Evolutionary conservation across 2,113 vertebrate species (phyloP).

Genomic region (Pseudopodoces humilis): DNA sequence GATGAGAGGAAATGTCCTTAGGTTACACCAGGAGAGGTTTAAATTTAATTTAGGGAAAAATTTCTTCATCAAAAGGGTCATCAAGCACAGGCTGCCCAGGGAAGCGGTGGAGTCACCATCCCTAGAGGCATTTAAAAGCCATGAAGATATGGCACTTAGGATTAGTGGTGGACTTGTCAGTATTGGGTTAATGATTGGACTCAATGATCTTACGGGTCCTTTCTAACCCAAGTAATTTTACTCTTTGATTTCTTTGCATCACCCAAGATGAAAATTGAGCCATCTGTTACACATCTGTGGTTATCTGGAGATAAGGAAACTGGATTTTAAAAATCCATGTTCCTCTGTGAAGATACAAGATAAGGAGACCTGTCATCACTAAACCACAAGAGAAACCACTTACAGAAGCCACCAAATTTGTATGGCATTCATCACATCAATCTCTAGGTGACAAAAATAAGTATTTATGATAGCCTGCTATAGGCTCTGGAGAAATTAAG

Average conservation of each 20-base stretch:
- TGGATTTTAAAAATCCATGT: background rate
- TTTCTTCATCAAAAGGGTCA: background rate
- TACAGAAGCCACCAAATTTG: background rate
- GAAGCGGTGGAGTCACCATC: background rate
- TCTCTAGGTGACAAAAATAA: background rate
- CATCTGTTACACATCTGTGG: background rate
- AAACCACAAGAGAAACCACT: background rate
- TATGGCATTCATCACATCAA: background rate
- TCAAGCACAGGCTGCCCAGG: background rate
- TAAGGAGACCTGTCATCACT: background rate
- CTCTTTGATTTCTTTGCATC: background rate
- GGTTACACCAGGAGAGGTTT: background rate
- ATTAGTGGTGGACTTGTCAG: background rate
- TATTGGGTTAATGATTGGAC: background rate
- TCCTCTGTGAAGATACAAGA: background rate
- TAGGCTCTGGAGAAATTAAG: background rate
- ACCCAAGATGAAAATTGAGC: background rate
- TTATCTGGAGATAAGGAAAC: background rate
- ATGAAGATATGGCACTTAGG: background rate
- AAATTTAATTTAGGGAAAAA: background rate
- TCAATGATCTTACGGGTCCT: background rate
- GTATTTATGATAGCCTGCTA: background rate
- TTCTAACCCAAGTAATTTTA: background rate
- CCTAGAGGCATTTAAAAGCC: background rate
- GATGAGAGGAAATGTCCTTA: accelerated